These are phyloP conservation scores for Pithys albifrons DNA, from an alignment of 2,113 vertebrate species.

Conservation along the genomic window DNA sequence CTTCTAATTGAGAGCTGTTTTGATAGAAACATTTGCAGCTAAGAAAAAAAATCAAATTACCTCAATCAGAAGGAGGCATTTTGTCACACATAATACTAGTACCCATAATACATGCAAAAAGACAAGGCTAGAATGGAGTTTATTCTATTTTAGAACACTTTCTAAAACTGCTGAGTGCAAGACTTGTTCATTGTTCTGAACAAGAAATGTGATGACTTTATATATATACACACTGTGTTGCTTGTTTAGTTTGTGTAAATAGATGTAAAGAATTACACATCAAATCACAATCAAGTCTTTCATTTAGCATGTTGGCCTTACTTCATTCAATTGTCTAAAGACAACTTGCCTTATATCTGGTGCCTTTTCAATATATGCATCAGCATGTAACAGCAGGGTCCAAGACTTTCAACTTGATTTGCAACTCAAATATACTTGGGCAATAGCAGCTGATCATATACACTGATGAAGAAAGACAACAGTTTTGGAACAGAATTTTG, in stretches of 20 bases:
- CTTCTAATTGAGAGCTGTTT: background rate
- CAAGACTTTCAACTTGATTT: background rate
- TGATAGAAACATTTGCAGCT: background rate
- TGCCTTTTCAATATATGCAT: background rate
- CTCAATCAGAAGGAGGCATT: background rate
- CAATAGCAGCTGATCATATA: background rate
- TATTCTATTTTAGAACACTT: background rate
- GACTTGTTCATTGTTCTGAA: background rate
- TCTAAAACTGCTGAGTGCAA: background rate
- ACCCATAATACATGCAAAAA: background rate
- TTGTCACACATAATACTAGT: background rate
- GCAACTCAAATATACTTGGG: background rate
- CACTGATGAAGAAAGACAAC: background rate
- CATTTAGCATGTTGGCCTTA: background rate
- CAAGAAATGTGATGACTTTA: background rate
- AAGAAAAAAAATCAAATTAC: background rate
- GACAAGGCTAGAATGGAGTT: background rate
- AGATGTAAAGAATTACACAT: background rate
- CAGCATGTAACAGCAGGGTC: background rate
- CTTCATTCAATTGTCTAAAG: background rate
- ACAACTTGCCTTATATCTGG: background rate
- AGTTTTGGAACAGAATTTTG: background rate
- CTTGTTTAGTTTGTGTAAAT: background rate
- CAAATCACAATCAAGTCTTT: background rate
- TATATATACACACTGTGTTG: background rate